Percentiles rank a stretch among this genome's conserved stretches.
Conservation (phyloP, 2,797 vertebrate species). For the Etheostoma nigrum region DNA sequence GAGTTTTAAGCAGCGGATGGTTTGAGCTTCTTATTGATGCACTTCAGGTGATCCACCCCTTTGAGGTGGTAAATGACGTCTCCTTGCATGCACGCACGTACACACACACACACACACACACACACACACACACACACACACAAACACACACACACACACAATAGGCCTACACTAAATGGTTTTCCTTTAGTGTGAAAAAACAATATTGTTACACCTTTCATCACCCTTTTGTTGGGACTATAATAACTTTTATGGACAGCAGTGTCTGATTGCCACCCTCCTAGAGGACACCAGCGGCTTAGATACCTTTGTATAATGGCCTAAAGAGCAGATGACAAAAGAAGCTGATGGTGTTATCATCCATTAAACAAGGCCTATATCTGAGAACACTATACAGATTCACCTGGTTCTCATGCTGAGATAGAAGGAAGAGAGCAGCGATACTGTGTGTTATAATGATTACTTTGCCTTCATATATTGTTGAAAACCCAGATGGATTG, state of each 20-base stretch:
- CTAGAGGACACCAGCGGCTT: constrained; percentile 4
- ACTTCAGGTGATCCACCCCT: constrained; percentile 51
- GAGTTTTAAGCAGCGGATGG: constrained; percentile 48
- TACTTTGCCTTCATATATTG: not conserved
- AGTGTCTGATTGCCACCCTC: constrained; percentile 60
- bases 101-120: constrained; percentile 26
- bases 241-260: constrained; percentile 54
- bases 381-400: constrained; percentile 1
- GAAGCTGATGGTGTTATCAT: constrained; percentile 29
- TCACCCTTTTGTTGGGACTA: constrained; percentile 32
- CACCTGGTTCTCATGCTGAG: constrained; percentile 58
- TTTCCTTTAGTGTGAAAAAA: constrained; percentile 27
- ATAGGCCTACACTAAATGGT: not conserved
- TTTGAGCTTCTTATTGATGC: constrained; percentile 51
- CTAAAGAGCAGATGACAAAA: constrained; percentile 28
- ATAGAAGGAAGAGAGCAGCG: not conserved
- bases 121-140: constrained; percentile 14
- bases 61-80: constrained; percentile 40
- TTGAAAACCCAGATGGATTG: constrained; percentile 7
- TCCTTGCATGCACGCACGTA: constrained; percentile 17
- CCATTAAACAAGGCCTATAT: constrained; percentile 39
- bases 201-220: constrained; percentile 19
- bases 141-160: constrained; percentile 12
- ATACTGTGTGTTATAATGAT: constrained; percentile 17
- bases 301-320: constrained; percentile 2